Evolutionary conservation across 1,140 invertebrate species (phyloP).

Genomic region (Meloidogyne hapla): DNA sequence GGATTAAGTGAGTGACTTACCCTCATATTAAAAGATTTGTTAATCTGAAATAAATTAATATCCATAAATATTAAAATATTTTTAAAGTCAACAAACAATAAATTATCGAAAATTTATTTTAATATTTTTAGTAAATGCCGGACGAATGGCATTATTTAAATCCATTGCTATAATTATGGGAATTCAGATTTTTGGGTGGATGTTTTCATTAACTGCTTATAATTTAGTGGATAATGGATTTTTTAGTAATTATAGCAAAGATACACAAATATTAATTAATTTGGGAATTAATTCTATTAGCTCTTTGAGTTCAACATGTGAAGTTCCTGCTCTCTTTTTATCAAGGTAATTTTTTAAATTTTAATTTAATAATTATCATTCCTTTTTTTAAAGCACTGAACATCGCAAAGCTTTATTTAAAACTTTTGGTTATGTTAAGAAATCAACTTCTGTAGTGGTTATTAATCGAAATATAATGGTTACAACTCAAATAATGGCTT

Average conservation of each 20-base stretch:
- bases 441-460: not conserved
- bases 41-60: too few relatives aligned
- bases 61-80: too few relatives aligned
- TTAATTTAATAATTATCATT: not conserved
- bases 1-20: not conserved
- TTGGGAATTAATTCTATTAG: constrained; percentile 3
- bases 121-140: not conserved
- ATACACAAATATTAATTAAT: not conserved
- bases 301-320: constrained; percentile 4
- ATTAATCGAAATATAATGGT: not conserved
- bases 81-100: too few relatives aligned
- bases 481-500: not conserved
- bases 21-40: too few relatives aligned
- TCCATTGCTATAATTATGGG: not conserved
- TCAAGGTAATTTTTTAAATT: not conserved
- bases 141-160: not conserved
- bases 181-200: not conserved
- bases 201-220: constrained; percentile 6
- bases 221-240: not conserved
- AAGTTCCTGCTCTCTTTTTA: constrained; percentile 2
- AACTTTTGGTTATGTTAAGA: not conserved
- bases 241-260: not conserved
- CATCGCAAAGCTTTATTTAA: not conserved
- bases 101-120: too few relatives aligned
- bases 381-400: not conserved